These are phyloP conservation scores for Rhea americana DNA, from an alignment of 2,113 vertebrate genomes.

Conservation along the genomic window DNA sequence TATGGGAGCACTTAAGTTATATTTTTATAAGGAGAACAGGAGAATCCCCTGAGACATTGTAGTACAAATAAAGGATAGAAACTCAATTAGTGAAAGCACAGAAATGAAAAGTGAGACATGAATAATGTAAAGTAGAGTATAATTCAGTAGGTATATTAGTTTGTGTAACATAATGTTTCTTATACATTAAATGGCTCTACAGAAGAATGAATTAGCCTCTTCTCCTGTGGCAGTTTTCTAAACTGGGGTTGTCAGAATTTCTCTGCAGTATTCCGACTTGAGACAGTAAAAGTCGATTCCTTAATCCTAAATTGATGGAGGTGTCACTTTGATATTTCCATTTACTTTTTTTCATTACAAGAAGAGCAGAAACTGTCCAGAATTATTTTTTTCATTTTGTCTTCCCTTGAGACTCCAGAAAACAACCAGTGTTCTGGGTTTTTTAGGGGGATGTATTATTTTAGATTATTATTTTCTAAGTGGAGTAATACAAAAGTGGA, in stretches of 20 bases:
- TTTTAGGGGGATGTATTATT: not conserved
- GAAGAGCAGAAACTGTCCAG: constrained; percentile 21
- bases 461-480: constrained; percentile 6
- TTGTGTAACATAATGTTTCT: not conserved
- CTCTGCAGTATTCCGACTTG: constrained; percentile 15
- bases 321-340: constrained; percentile 35
- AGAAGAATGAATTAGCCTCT: constrained; percentile 23
- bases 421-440: not conserved
- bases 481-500: not conserved
- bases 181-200: not conserved
- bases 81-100: constrained; percentile 19
- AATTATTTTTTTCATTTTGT: constrained; percentile 8
- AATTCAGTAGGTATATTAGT: constrained; percentile 12
- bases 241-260: constrained; percentile 45
- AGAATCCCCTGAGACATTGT: not conserved
- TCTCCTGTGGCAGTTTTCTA: constrained; percentile 15
- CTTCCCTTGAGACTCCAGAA: not conserved
- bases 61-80: constrained; percentile 29
- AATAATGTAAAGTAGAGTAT: not conserved
- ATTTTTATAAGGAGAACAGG: constrained; percentile 30
- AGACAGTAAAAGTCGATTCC: constrained; percentile 34
- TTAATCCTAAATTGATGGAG: constrained; percentile 50
- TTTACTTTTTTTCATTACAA: constrained; percentile 52
- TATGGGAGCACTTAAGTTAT: not conserved
- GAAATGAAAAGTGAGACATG: constrained; percentile 19